Conservation (phyloP, 2,888 invertebrate genomes). For the Trachelus iudaicus region DNA sequence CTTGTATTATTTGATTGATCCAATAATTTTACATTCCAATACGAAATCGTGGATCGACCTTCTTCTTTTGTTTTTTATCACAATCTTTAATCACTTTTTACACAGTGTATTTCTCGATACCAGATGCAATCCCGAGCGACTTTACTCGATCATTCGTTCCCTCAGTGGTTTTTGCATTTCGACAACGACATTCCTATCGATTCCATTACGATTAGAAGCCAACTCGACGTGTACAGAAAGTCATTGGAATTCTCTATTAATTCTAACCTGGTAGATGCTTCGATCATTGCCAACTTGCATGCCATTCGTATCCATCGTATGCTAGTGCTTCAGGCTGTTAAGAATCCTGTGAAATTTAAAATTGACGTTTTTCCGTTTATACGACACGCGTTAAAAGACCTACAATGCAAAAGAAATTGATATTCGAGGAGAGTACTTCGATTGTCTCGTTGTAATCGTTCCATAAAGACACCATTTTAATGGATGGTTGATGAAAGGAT, state of each 20-base stretch:
- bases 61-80: conserved; percentile 14
- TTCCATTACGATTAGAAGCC: neutral
- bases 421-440: neutral
- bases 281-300: neutral
- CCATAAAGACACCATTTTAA: neutral
- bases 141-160: conserved; percentile 16
- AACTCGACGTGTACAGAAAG: neutral
- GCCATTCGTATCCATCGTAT: too few species aligned
- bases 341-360: neutral
- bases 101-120: neutral
- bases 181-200: conserved; percentile 1
- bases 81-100: conserved; percentile 11
- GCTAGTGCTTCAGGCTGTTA: too few species aligned
- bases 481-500: neutral
- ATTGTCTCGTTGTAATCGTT: neutral
- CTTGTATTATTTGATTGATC: neutral
- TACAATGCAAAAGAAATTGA: neutral
- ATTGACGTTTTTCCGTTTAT: neutral
- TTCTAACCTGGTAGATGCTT: neutral
- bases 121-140: neutral
- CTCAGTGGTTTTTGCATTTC: neutral
- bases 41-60: conserved; percentile 13
- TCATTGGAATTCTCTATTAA: neutral
- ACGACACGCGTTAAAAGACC: neutral
- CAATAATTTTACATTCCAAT: neutral